phyloP scores from a whole-genome alignment of 2,888 invertebrate genomes.

The Scrobipalpa costella region DNA sequence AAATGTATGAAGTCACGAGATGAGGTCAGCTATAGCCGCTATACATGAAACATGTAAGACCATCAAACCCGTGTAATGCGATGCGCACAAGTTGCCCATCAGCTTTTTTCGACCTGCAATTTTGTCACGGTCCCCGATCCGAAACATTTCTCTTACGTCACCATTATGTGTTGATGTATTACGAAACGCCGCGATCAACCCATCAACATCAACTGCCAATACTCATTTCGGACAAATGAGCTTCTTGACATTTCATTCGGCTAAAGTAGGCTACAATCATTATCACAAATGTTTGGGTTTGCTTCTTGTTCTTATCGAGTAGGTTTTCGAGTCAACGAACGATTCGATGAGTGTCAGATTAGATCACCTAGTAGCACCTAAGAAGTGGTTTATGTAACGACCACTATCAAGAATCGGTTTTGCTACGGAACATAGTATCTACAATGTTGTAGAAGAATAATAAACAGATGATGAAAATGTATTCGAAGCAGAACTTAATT shows the following conservation, averaged over 20 bases:
- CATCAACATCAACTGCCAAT: slow-evolving; percentile 25
- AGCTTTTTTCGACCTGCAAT: slow-evolving; percentile 40
- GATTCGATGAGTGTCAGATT: no score
- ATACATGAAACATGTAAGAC: slow-evolving; percentile 26
- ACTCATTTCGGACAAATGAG: slow-evolving; percentile 23
- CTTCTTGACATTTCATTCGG: slow-evolving; percentile 20
- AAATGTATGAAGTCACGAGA: background rate
- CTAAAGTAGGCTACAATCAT: background rate
- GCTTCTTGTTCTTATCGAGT: no score
- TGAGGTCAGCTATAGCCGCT: slow-evolving; percentile 13
- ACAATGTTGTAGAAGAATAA: background rate
- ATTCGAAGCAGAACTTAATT: background rate
- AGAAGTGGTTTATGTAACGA: no score
- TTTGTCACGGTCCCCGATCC: slow-evolving; percentile 39
- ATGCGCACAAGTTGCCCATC: slow-evolving; percentile 33
- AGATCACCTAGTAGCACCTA: no score
- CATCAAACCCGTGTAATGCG: slow-evolving; percentile 18
- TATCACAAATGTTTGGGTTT: no score
- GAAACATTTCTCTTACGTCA: slow-evolving; percentile 20
- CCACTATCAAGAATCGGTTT: no score
- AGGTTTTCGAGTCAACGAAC: no score
- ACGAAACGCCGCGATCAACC: slow-evolving; percentile 18
- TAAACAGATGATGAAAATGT: background rate
- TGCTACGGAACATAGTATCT: background rate
- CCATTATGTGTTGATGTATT: slow-evolving; percentile 21